Evolutionary conservation across 2,797 vertebrate genomes (phyloP), one percentile per base, ranked within the genome.

Genomic region (Moxostoma hubbsi): DNA sequence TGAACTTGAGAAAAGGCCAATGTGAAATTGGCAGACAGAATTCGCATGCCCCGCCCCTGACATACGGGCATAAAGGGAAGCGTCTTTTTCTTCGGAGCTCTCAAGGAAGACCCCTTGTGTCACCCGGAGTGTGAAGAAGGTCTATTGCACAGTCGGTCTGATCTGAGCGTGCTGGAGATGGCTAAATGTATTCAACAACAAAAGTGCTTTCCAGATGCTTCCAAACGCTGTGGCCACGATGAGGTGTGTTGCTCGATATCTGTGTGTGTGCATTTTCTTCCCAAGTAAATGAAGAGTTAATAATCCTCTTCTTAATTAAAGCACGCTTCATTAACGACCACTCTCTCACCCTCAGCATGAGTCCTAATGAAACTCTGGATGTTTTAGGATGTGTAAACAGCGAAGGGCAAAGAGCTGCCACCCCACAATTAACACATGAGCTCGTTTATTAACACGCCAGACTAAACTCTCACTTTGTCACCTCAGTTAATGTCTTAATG

Each of bases 281-380:
- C 18, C 43, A 57, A 49, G 36, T 66, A 53, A 50, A 67, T 76
- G 24, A 76, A 76, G 11, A 45, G 46, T 51, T 74, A 80, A 80
- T 80, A 80, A 80, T 67, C 18, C 13, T 73, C 36, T 51, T n/a
- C 24, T 64, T 12, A 24, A 51, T 68, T 11, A 70, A 15, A 24
- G 18, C 81, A 88, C 85, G 87, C 89, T 89, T 90, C 86, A 89
- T 87, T 87, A 90, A 86, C 84, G 12, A 81, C 90, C 87, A 82
- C 88, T 89, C 88, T 85, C 85, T 73, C 84, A 86, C 89, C 89
- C 89, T 83, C 88, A 85, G 86, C 86, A 84, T 36, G 15, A 88
- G 90, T 88, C 89, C 86, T 91, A 91, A 92, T 92, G 87, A 92
- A 89, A 86, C 87, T 74, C 82, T 82, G 87, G 87, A 85, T 89